These are phyloP conservation scores for Nothocercus nigrocapillus DNA, from an alignment of 2,113 vertebrate genomes.

Conservation along the genomic window DNA sequence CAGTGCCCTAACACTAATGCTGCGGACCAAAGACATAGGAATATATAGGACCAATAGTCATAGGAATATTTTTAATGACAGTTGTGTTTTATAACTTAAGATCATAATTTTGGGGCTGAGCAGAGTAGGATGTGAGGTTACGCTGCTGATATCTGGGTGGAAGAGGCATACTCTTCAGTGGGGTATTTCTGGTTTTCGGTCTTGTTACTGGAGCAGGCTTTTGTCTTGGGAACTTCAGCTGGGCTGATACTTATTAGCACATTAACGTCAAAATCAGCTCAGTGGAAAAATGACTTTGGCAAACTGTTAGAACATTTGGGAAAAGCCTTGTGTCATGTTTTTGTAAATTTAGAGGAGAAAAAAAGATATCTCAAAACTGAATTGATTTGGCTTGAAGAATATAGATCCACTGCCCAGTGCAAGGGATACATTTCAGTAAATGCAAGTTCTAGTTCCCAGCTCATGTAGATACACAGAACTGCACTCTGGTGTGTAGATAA, in stretches of 20 bases:
- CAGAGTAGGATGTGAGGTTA: not conserved
- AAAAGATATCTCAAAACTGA: not conserved
- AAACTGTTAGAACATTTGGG: not conserved
- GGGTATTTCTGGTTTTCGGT: not conserved
- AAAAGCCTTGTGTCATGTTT: not conserved
- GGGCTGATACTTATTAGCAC: not conserved
- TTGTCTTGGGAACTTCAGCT: not conserved
- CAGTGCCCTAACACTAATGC: rapidly evolving
- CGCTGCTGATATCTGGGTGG: not conserved
- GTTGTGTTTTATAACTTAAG: not conserved
- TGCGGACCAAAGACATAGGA: not conserved
- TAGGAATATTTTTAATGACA: not conserved
- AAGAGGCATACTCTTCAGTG: not conserved
- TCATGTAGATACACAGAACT: not conserved
- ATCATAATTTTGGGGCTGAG: not conserved
- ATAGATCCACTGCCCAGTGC: not conserved
- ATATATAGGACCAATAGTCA: not conserved
- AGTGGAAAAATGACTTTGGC: not conserved
- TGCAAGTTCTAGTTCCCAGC: not conserved
- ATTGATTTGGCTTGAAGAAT: too few relatives aligned
- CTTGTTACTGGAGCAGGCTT: not conserved
- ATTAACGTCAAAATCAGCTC: not conserved
- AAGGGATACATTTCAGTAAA: not conserved
- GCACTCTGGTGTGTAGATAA: not conserved
- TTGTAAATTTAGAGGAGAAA: not conserved